Base-by-base conservation (phyloP, 2,113 vertebrate genomes). In the Zapornia atra region DNA sequence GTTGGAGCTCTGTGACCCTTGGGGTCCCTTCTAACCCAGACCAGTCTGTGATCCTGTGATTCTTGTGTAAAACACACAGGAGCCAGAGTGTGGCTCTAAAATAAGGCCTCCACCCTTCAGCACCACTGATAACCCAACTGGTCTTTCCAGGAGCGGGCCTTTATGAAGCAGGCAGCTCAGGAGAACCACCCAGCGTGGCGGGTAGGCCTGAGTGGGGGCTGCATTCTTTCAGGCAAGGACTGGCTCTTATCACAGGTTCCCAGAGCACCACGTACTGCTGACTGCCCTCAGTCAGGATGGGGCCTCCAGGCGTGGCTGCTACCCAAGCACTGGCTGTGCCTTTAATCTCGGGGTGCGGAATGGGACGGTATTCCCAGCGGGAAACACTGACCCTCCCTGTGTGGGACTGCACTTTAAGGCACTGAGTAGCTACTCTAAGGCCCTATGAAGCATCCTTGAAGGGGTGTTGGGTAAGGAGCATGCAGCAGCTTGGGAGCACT, bases 271-370 rank as follows among this genome's bases (percentile, higher is more conserved):
- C 26, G 56, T 24, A 54, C 91, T 1, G 1, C 48, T 28, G 82
- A 46, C 44, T 19, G 70, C 82, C 79, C 72, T 78, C 40, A 56
- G 44, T 88, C 86, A 92, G 78, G 72, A 8, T 5, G 56, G 88
- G 86, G 94, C 96, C 90, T 33, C 60, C 34, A 81, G 92, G 94
- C 1, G 83, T 95, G 88, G 83, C 80, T 71, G 80, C 88, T 96
- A 10, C 1, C 88, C 91, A 84, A 97, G 96, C 92, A 96, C 88
- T 95, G 59, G 94, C 90, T 24, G 69, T 96, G 94, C 82, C 88
- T 90, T 76, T 93, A 86, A 72, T 82, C 90, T 65, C 2, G 10
- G 90, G 91, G 89, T n/a, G 66, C 91, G 86, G 92, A 96, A 66
- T 2, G 36, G 13, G 65, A 15, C 50, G 68, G 79, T 42, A 51